These are phyloP conservation scores for Turnix velox DNA, from an alignment of 2,113 vertebrate species.

Conservation along the genomic window DNA sequence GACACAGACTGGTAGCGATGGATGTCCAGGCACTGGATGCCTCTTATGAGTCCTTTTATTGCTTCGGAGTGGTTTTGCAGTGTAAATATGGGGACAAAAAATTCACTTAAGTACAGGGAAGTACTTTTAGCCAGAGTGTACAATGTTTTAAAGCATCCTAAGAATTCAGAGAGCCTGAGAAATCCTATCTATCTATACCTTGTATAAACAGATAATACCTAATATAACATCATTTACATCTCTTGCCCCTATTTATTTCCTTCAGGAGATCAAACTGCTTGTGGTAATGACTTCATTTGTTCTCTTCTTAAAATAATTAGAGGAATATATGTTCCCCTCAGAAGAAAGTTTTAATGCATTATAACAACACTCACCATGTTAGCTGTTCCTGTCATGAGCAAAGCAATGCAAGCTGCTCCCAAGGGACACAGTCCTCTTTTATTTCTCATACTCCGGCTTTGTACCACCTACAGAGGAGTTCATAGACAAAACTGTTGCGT, in stretches of 20 bases:
- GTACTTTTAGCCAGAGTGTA: background rate
- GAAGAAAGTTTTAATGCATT: background rate
- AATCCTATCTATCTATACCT: background rate
- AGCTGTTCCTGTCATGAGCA: conserved; percentile 48
- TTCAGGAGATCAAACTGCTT: conserved; percentile 48
- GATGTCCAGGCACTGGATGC: background rate
- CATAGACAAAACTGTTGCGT: background rate
- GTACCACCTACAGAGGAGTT: background rate
- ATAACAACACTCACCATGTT: background rate
- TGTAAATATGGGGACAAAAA: background rate
- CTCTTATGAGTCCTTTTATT: conserved; percentile 11
- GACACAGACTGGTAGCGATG: background rate
- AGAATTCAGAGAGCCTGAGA: background rate
- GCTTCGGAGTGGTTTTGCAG: conserved; percentile 10
- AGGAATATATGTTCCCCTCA: background rate
- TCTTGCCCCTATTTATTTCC: background rate
- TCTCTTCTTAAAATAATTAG: conserved; percentile 23
- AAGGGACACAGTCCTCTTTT: background rate
- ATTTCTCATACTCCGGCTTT: background rate
- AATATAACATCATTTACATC: conserved; percentile 9
- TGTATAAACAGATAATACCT: conserved; percentile 39
- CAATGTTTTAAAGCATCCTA: conserved; percentile 12
- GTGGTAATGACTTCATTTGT: conserved; percentile 46
- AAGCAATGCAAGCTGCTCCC: background rate
- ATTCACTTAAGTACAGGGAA: background rate